Evolutionary conservation across 2,888 invertebrate species (phyloP), one percentile per base, ranked within the genome.

Genomic region (Netelia inedita): DNA sequence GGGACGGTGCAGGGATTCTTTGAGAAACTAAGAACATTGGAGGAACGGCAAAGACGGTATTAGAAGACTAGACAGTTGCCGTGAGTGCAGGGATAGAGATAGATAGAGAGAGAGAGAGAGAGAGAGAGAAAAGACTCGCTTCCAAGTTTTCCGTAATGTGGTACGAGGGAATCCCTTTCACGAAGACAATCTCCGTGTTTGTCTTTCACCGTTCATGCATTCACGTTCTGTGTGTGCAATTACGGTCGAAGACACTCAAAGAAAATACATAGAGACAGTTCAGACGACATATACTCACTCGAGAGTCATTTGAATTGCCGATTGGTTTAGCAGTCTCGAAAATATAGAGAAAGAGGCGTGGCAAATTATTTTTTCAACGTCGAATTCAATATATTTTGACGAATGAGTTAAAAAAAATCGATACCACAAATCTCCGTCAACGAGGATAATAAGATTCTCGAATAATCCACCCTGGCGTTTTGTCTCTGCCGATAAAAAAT

Each of bases 1-100:
- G 53, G 72, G 68, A 68, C 80, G 75, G 73, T 72, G 80, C 68
- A 43, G 43, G 66, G 72, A 43, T 80, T n/a, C 84, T 84, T 73
- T 84, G 81, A 84, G 73, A 76, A 79, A 71, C 69, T 63, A 73
- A 76, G 80, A 69, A 76, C 76, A 79, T 81, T 78, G 57, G 19
- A 73, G 46, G 11, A 46, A 46, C 46, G 14, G 11, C 46, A 46
- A 14, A 10, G 14, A 11, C 46, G 3, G 57, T 43, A 57, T 73
- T 68, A 41, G 73, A 57, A 59, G 43, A 75, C 43, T 28, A 28
- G 35, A 66, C 19, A 14, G 19, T 16, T 41, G 43, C 55, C 57
- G 55, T 8, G 53, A 55, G 61, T 46, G 59, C 46, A 43, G 59
- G 9, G 9, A 57, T 19, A 73, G 28, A 46, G 14, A 3, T 41